Evolutionary conservation across 2,113 vertebrate genomes (phyloP).

Genomic region (Ornithorhynchus anatinus): DNA sequence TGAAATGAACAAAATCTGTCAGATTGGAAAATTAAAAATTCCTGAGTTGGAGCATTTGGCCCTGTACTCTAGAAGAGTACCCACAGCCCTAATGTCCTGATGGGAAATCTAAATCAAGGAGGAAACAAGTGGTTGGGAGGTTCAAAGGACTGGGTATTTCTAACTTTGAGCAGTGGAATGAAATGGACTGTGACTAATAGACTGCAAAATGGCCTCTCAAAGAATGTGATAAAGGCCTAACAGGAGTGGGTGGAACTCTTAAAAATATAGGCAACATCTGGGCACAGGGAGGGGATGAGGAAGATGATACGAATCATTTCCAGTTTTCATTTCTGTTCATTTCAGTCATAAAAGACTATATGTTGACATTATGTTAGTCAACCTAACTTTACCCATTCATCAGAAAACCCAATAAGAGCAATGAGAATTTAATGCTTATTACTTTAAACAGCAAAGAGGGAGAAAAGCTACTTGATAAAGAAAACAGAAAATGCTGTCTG

Average conservation of each 20-base stretch:
- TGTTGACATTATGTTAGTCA: not conserved
- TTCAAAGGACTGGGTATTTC: slow-evolving; percentile 25
- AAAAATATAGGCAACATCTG: slow-evolving; percentile 16
- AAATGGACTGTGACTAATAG: slow-evolving; percentile 60
- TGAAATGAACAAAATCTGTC: not conserved
- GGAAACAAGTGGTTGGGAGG: slow-evolving; percentile 11
- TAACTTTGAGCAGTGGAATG: slow-evolving; percentile 27
- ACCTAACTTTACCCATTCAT: not conserved
- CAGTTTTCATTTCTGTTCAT: slow-evolving; percentile 11
- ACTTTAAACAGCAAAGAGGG: not conserved
- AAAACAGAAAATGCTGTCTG: not conserved
- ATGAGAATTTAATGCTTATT: not conserved
- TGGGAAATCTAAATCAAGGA: slow-evolving; percentile 32
- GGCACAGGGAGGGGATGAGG: slow-evolving; percentile 14
- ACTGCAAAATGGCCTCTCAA: slow-evolving; percentile 48
- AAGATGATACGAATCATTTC: slow-evolving; percentile 1
- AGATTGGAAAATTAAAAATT: not conserved
- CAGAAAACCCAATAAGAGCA: slow-evolving; percentile 23
- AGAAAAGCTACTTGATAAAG: slow-evolving; percentile 9
- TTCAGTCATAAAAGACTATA: slow-evolving; percentile 2
- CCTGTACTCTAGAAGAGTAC: not conserved
- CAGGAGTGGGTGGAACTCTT: not conserved
- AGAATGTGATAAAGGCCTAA: slow-evolving; percentile 28
- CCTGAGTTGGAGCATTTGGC: not conserved
- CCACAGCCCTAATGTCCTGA: not conserved